phyloP scores from a whole-genome alignment of 2,888 invertebrate genomes.

The Adineta ricciae region DNA sequence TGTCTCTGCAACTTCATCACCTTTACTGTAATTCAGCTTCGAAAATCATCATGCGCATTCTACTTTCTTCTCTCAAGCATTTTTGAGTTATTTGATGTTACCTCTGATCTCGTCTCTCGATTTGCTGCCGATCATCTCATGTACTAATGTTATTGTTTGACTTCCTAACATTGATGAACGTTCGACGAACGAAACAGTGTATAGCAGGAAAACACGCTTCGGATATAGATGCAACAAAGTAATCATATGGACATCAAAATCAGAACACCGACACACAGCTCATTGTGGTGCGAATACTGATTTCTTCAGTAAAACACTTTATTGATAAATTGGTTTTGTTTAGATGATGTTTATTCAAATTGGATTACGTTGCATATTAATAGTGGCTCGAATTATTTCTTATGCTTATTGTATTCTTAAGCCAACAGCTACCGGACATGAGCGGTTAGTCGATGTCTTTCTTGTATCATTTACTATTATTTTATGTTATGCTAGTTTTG shows the following conservation, averaged over 20 bases:
- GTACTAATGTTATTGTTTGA: background rate
- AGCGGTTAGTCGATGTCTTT: background rate
- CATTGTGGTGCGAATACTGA: background rate
- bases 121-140: background rate
- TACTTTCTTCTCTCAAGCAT: background rate
- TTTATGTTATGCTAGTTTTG: background rate
- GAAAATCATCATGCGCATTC: background rate
- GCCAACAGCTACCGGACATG: background rate
- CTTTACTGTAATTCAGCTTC: background rate
- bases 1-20: background rate
- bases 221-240: too few relatives aligned
- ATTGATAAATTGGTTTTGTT: too few relatives aligned
- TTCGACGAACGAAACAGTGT: background rate
- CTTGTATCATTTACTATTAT: background rate
- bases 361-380: background rate
- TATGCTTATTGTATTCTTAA: background rate
- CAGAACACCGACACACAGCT: background rate
- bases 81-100: background rate
- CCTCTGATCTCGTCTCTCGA: background rate
- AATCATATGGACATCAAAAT: background rate
- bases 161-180: background rate
- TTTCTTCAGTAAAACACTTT: too few relatives aligned
- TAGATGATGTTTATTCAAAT: background rate
- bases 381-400: background rate
- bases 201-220: background rate